A percentile compares a stretch with the other conserved stretches of the same genome.
Conservation (phyloP, 2,113 vertebrate species). For the Calidris pugnax region DNA sequence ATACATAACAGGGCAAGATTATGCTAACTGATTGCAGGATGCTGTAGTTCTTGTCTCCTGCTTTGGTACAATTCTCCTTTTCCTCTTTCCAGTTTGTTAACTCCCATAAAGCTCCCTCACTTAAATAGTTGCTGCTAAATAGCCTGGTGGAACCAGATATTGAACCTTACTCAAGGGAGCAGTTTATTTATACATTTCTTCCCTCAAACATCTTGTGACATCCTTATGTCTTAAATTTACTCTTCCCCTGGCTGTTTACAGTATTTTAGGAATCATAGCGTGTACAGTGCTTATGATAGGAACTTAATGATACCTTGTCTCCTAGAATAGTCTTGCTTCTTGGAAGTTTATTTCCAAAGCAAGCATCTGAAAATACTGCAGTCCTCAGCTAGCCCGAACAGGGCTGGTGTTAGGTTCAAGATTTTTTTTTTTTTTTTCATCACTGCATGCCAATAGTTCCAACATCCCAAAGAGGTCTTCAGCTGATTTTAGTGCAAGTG, state of each 20-base stretch:
- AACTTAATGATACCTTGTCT: slow-evolving; percentile 10
- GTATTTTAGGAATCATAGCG: neutral
- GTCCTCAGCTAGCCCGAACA: neutral
- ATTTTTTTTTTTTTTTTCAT: neutral
- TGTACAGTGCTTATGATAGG: neutral
- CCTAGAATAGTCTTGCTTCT: neutral
- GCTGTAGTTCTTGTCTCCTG: neutral
- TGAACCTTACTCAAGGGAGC: neutral
- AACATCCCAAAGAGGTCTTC: neutral
- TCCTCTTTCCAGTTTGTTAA: neutral
- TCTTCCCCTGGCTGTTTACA: neutral
- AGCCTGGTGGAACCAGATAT: neutral
- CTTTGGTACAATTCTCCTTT: neutral
- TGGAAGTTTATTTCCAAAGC: neutral
- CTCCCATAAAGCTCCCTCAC: neutral
- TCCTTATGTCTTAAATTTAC: neutral
- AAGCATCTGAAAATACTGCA: neutral
- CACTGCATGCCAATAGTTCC: neutral
- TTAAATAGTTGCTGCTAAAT: neutral
- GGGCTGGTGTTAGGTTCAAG: neutral
- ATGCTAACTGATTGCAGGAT: neutral
- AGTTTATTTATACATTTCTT: neutral
- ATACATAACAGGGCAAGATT: neutral
- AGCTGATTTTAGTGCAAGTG: neutral
- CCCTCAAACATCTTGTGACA: neutral